Evolutionary conservation across 1,140 invertebrate genomes (phyloP), one percentile per base, ranked within the genome.

Genomic region (Orchestia grillus): DNA sequence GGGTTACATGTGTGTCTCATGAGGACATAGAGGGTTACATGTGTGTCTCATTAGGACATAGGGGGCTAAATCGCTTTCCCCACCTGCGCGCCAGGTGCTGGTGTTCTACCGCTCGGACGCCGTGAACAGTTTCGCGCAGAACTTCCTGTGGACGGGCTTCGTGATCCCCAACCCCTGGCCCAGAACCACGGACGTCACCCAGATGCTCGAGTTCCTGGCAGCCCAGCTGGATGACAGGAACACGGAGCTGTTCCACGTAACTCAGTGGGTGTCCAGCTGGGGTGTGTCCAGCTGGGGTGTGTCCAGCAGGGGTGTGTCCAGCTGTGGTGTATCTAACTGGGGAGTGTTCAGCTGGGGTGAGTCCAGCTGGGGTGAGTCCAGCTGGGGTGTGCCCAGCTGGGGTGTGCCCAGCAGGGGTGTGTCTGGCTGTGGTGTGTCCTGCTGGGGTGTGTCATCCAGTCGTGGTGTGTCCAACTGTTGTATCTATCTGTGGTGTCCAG

Each of bases 151-250:
- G 96, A 43, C 90, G 28, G 62, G 47, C 4, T 44, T 41, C 40
- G 42, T 95, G n/a, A 62, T 96, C 28, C 96, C 96, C 1, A 96
- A 96, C 57, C 96, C 96, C 57, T 96, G 96, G 96, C 96, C 96
- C 41, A 44, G 94, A 19, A 96, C 88, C 15, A 96, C 91, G 0
- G 42, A 62, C 19, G 90, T 44, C 11, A 23, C 16, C n/a, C 0
- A 53, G 28, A 96, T 96, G 96, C 45, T 96, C 40, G 41, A 53
- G n/a, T 96, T 96, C 53, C 36, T 96, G 41, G 45, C 57, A 4
- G 41, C 43, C 23, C 40, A 95, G 41, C 88, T 96, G 28, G 47
- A 94, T 0, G 95, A 47, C n/a, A 53, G 88, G 40, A 77, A 47
- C 87, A 15, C 36, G 1, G 41, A 57, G 11, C 36, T 42, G 4